Percentiles rank a stretch among this genome's conserved stretches.
Evolutionary conservation across 2,113 vertebrate species (phyloP).

Genomic region (Nesogale talazaci): DNA sequence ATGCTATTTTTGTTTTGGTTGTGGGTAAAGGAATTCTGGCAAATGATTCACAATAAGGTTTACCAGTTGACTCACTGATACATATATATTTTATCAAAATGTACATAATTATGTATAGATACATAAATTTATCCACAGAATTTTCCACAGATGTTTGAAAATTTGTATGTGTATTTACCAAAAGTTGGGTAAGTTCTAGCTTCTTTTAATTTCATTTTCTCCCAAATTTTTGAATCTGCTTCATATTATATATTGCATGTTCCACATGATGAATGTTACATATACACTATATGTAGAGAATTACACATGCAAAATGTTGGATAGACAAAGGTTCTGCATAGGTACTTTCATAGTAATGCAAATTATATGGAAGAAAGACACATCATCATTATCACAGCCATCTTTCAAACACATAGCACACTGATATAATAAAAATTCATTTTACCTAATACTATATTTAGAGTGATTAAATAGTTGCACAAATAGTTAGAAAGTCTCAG

Average conservation of each 20-base stretch:
- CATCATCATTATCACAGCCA: background rate
- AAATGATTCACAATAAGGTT: background rate
- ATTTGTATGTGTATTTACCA: too few species aligned
- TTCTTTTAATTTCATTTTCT: too few species aligned
- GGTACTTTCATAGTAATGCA: background rate
- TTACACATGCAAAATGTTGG: background rate
- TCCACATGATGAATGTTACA: background rate
- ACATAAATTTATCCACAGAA: too few species aligned
- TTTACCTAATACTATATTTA: background rate
- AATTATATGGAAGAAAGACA: background rate
- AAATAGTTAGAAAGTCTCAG: background rate
- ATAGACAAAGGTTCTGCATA: background rate
- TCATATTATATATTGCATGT: too few species aligned
- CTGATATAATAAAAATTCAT: background rate
- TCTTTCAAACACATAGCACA: background rate
- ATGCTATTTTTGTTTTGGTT: background rate
- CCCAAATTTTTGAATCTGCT: too few species aligned
- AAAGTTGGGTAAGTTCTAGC: too few species aligned
- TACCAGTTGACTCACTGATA: background rate
- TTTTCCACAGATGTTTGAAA: too few species aligned
- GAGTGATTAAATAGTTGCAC: background rate
- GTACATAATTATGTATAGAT: too few species aligned
- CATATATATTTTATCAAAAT: too few species aligned
- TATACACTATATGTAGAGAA: background rate
- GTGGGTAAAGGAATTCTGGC: background rate